Percentiles rank a stretch among this genome's conserved stretches.
These are phyloP conservation scores for Chamaea fasciata DNA, from an alignment of 2,113 vertebrate genomes.

Conservation along the genomic window DNA sequence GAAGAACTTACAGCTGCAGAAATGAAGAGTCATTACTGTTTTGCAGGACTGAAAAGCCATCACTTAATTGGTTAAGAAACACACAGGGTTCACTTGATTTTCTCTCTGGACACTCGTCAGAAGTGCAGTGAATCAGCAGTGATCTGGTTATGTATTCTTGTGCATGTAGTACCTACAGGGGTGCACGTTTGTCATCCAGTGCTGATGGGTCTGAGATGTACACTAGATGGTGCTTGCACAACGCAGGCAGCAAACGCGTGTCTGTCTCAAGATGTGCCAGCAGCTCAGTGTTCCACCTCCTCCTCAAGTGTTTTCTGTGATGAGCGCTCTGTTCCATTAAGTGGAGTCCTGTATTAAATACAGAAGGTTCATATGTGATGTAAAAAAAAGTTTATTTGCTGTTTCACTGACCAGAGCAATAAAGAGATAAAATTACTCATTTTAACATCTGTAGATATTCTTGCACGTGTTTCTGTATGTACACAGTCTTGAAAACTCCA, in stretches of 20 bases:
- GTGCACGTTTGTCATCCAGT: fast-evolving
- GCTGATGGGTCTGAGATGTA: neutral
- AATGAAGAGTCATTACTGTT: neutral
- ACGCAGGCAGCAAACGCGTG: neutral
- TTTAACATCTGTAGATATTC: neutral
- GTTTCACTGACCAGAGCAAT: neutral
- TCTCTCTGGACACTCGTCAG: neutral
- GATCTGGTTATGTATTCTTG: neutral
- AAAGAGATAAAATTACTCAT: neutral
- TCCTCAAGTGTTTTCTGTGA: neutral
- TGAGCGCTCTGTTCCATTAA: neutral
- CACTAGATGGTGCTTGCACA: conserved; percentile 68
- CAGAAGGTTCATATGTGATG: fast-evolving
- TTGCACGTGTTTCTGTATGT: neutral
- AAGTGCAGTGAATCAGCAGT: neutral
- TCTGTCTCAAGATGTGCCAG: conserved; percentile 2
- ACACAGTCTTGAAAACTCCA: neutral
- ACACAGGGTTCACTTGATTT: neutral
- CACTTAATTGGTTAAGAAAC: neutral
- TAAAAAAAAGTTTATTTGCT: neutral
- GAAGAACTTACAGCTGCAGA: neutral
- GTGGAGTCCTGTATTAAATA: neutral
- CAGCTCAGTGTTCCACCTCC: neutral
- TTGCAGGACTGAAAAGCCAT: neutral
- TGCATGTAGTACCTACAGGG: neutral